Conservation (phyloP, 2,797 vertebrate genomes). For the Pseudocheirus occidentalis region DNA sequence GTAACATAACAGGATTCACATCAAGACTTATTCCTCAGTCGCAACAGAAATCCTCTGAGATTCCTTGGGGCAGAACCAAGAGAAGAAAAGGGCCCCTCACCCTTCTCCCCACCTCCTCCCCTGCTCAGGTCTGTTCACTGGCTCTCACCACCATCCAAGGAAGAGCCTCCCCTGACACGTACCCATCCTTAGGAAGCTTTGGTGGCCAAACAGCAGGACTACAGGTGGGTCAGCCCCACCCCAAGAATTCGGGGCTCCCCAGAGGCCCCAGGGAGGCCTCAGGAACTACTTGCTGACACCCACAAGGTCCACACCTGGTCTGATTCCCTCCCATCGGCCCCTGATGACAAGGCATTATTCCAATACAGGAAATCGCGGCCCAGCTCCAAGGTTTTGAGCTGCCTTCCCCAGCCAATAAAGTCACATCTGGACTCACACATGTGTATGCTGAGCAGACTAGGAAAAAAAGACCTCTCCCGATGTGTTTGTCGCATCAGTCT, state of each 20-base stretch:
- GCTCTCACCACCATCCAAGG: too few relatives aligned
- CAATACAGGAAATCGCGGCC: neutral
- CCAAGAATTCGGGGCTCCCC: neutral
- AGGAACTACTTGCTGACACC: neutral
- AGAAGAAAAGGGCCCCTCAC: neutral
- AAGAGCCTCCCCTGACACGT: neutral
- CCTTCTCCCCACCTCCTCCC: neutral
- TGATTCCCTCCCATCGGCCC: neutral
- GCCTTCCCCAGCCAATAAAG: neutral
- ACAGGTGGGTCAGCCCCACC: neutral
- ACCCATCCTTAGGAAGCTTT: neutral
- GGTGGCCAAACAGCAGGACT: neutral
- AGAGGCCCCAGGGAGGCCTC: neutral
- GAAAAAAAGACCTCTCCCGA: neutral
- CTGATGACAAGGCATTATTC: neutral
- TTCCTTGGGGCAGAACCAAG: neutral
- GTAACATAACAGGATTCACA: neutral
- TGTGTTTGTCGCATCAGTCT: neutral
- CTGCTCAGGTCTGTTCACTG: neutral
- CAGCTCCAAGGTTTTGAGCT: neutral
- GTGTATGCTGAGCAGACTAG: neutral
- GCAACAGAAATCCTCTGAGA: neutral
- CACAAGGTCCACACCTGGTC: neutral
- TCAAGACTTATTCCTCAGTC: neutral
- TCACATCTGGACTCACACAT: slow-evolving; percentile 5